These are phyloP conservation scores for Callimorpha dominula DNA, from an alignment of 2,888 invertebrate genomes.

Conservation along the genomic window DNA sequence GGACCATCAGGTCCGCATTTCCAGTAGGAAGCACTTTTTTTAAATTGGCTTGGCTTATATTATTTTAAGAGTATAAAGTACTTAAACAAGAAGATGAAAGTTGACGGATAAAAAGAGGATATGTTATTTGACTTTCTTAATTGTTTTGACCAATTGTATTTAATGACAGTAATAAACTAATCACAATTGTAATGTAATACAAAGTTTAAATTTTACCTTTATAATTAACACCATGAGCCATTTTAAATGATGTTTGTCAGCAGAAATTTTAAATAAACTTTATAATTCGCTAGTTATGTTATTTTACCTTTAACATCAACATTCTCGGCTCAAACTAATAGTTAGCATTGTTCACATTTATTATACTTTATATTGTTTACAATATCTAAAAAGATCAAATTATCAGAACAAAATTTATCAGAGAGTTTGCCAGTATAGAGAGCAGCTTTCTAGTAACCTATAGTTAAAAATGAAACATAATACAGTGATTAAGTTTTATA, in stretches of 20 bases:
- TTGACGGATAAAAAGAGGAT: neutral
- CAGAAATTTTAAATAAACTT: conserved; percentile 46
- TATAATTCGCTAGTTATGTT: conserved; percentile 33
- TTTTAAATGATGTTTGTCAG: conserved; percentile 15
- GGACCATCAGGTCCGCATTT: conserved; percentile 28
- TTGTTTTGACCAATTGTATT: conserved; percentile 65
- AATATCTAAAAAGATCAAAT: conserved; percentile 41
- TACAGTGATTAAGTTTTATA: conserved; percentile 30
- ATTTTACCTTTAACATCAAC: conserved; percentile 41
- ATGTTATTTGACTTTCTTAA: conserved; percentile 54
- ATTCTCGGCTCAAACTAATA: conserved; percentile 20
- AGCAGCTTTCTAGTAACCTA: conserved; percentile 30
- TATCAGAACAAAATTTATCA: conserved; percentile 33
- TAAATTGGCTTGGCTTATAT: conserved; percentile 34
- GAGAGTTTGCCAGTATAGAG: conserved; percentile 39
- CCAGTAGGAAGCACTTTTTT: conserved; percentile 39
- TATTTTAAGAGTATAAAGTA: conserved; percentile 22
- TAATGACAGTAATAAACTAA: conserved; percentile 62
- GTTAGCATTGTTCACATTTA: conserved; percentile 27
- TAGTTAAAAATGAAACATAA: conserved; percentile 26
- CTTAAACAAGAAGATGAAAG: neutral
- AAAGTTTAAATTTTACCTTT: conserved; percentile 60
- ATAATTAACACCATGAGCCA: conserved; percentile 26
- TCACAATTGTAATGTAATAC: conserved; percentile 64
- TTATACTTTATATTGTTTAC: conserved; percentile 43